Base-by-base conservation (phyloP, 2,888 invertebrate species). In the Tiphia femorata region DNA sequence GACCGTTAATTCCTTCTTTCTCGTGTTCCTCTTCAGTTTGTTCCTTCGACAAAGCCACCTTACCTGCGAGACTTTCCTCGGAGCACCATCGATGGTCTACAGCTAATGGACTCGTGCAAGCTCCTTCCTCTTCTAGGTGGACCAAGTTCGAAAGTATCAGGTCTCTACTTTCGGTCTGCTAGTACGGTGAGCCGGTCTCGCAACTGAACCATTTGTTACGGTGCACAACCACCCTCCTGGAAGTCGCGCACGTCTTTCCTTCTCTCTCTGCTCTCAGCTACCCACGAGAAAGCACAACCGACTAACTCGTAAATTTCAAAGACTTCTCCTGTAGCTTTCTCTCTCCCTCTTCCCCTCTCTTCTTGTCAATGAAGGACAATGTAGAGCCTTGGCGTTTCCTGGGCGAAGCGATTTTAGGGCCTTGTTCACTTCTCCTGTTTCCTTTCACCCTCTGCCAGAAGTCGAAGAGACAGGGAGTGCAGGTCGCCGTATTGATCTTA, bases 221-320 rank as follows among this genome's bases (percentile, higher is more conserved):
- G 49, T 42, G 21, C 35, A 41, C 51, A 61, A 53, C 48, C 48
- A 57, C 53, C 47, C 62, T 37, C 16, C 37, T 4, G 25, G 25
- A 25, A 25, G 25, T 8, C 6, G 25, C 25, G 25, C 17, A 19
- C 37, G 10, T 10, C 29, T 14, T 17, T 2, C 7, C 27, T 25
- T 16, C 23, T 3, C 12, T 16, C n/a, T 16, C 25, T 16, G n/a
- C 27, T 14, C 23, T 41, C 23, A 17, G n/a, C 16, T 16, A 27
- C 25, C n/a, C 43, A n/a, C n/a, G n/a, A n/a, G n/a, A n/a, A n/a
- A n/a, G n/a, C n/a, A n/a, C n/a, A n/a, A n/a, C n/a, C n/a, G n/a
- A n/a, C n/a, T 70, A 52, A 62, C 67, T 72, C 75, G 75, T 76
- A 75, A 76, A 75, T 73, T 70, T 66, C 61, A 44, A 54, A 19